phyloP scores from a whole-genome alignment of 2,888 invertebrate species.

The Agonopterix subpropinquella region DNA sequence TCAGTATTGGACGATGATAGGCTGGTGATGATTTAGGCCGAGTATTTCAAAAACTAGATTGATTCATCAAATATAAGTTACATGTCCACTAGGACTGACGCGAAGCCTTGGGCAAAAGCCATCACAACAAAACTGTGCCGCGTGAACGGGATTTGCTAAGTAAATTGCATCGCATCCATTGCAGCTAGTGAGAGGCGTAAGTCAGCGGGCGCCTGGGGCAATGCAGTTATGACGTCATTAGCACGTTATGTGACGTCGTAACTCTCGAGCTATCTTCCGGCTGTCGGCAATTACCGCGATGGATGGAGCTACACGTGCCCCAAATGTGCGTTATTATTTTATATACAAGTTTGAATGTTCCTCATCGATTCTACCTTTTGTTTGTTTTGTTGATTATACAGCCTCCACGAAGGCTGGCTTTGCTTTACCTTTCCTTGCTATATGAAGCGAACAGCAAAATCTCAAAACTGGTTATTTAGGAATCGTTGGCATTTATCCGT shows the following conservation, averaged over 20 bases:
- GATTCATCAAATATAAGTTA: too few relatives aligned
- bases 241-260: conserved; percentile 69
- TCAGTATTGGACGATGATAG: too few relatives aligned
- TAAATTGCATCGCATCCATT: conserved; percentile 50
- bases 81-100: too few relatives aligned
- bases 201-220: conserved; percentile 47
- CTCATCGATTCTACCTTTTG: neutral
- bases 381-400: neutral
- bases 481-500: too few relatives aligned
- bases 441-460: too few relatives aligned
- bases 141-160: conserved; percentile 32
- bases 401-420: neutral
- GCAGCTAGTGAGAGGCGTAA: conserved; percentile 39
- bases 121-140: conserved; percentile 10
- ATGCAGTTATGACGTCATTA: conserved; percentile 72
- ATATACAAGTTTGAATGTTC: conserved; percentile 22
- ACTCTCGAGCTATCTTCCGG: conserved; percentile 64
- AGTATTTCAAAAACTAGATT: too few relatives aligned
- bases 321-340: conserved; percentile 50
- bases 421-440: neutral
- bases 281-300: conserved; percentile 66
- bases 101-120: too few relatives aligned
- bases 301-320: conserved; percentile 53
- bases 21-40: too few relatives aligned
- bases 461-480: too few relatives aligned